Percentiles rank a stretch among this genome's conserved stretches.
phyloP scores from a whole-genome alignment of 2,113 vertebrate species.

The Sus scrofa region DNA sequence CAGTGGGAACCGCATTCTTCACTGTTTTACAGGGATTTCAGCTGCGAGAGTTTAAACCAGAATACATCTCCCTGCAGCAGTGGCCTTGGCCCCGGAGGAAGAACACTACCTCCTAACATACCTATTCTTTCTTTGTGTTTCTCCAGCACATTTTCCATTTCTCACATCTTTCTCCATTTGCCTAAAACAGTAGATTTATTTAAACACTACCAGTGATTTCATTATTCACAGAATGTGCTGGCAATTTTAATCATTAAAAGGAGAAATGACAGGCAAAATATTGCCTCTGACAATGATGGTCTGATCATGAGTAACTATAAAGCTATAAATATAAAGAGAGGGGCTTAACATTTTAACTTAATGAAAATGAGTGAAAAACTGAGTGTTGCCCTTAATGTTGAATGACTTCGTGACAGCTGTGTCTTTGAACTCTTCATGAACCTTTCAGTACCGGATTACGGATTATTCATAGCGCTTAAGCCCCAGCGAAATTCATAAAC shows the following conservation, averaged over 20 bases:
- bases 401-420: neutral
- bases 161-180: neutral
- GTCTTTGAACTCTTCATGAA: neutral
- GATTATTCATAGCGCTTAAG: neutral
- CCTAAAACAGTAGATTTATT: neutral
- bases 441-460: neutral
- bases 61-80: neutral
- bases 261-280: neutral
- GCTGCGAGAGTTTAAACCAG: neutral
- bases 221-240: neutral
- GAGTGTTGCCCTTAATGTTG: neutral
- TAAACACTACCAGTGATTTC: slow-evolving; percentile 6
- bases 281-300: neutral
- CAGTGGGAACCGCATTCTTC: neutral
- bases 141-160: neutral
- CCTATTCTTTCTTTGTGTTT: neutral
- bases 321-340: neutral
- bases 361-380: slow-evolving; percentile 23
- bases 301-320: neutral
- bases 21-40: neutral
- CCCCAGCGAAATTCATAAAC: neutral
- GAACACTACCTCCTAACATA: neutral
- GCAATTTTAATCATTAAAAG: slow-evolving; percentile 35
- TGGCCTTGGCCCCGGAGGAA: neutral
- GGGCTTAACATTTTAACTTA: neutral